These are phyloP conservation scores for Oasisia sp. DNA, from an alignment of 2,888 invertebrate genomes.

Conservation along the genomic window DNA sequence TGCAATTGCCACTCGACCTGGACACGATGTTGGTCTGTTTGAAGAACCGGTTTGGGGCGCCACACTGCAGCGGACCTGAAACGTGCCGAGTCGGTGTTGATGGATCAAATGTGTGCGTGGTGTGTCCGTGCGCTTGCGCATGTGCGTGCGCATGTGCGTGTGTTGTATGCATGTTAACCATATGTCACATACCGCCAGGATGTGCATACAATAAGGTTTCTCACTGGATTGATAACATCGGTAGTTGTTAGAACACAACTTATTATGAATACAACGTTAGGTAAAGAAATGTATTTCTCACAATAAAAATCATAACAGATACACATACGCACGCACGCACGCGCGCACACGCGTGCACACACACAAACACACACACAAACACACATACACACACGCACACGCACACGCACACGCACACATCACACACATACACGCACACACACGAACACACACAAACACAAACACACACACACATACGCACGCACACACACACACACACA, in stretches of 20 bases:
- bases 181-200: too few relatives aligned
- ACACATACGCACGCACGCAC: too few relatives aligned
- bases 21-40: not conserved
- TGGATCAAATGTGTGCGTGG: not conserved
- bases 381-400: too few relatives aligned
- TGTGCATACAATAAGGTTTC: not conserved
- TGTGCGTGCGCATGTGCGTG: not conserved
- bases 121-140: not conserved
- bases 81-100: not conserved
- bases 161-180: not conserved
- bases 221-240: not conserved
- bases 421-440: too few relatives aligned
- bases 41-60: not conserved
- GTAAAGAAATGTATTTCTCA: too few relatives aligned
- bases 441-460: too few relatives aligned
- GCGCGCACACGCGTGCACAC: too few relatives aligned
- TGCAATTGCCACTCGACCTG: not conserved
- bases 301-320: too few relatives aligned
- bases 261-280: not conserved
- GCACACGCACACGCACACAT: too few relatives aligned
- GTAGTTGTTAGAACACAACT: not conserved
- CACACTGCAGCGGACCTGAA: constrained; percentile 20
- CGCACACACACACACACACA: too few relatives aligned
- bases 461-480: too few relatives aligned
- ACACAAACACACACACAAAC: too few relatives aligned